phyloP scores from a whole-genome alignment of 2,888 invertebrate species.

The Agriopis aurantiaria region DNA sequence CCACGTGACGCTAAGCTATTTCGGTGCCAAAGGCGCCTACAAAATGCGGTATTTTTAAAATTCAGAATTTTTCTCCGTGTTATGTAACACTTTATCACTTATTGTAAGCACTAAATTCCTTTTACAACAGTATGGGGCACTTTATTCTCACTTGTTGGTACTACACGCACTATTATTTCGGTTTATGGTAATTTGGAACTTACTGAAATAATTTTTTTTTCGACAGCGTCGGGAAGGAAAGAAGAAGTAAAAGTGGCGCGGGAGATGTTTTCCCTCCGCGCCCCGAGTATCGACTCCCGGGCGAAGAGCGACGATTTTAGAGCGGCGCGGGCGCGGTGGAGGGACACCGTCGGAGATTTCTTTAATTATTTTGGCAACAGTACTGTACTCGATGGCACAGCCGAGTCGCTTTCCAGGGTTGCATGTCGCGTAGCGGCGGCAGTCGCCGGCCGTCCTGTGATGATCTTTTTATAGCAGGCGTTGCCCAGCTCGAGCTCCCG shows the following conservation, averaged over 20 bases:
- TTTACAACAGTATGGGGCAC: slow-evolving; percentile 63
- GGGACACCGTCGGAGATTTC: slow-evolving; percentile 88
- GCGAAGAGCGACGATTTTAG: slow-evolving; percentile 86
- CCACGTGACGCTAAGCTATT: slow-evolving; percentile 85
- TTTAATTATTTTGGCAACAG: slow-evolving; percentile 93
- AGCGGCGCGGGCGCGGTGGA: slow-evolving; percentile 88
- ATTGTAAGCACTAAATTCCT: slow-evolving; percentile 68
- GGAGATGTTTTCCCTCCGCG: slow-evolving; percentile 87
- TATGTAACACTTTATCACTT: slow-evolving; percentile 84
- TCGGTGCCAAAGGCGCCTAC: slow-evolving; percentile 80
- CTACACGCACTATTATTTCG: slow-evolving; percentile 70
- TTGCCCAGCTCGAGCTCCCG: slow-evolving; percentile 82
- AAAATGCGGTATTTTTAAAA: slow-evolving; percentile 87
- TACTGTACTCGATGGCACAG: slow-evolving; percentile 86
- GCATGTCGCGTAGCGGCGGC: slow-evolving; percentile 81
- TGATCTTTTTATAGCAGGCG: slow-evolving; percentile 86
- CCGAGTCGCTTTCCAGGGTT: slow-evolving; percentile 86
- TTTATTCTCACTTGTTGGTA: slow-evolving; percentile 69
- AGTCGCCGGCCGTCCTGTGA: slow-evolving; percentile 79
- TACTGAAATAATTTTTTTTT: slow-evolving; percentile 80
- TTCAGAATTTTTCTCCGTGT: slow-evolving; percentile 73
- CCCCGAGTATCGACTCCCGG: slow-evolving; percentile 86
- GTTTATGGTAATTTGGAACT: slow-evolving; percentile 73
- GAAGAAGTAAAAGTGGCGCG: slow-evolving; percentile 86
- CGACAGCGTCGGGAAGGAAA: slow-evolving; percentile 86